A percentile compares a stretch with the other conserved stretches of the same genome.
Evolutionary conservation across 1,140 invertebrate species (phyloP).

Genomic region (Eulimnadia texana): DNA sequence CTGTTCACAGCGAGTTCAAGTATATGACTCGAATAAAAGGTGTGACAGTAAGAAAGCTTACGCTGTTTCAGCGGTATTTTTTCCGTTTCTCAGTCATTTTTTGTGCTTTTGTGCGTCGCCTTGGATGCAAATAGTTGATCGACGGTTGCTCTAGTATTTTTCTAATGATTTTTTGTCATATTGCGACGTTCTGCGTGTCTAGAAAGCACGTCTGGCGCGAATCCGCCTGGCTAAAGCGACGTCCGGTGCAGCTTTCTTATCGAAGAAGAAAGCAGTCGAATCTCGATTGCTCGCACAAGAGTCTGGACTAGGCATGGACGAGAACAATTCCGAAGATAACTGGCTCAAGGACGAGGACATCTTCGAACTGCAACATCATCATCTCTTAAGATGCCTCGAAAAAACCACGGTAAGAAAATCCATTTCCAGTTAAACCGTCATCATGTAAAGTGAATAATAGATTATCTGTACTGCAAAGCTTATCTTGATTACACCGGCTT

Average conservation of each 20-base stretch:
- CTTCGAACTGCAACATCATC: conserved; percentile 98
- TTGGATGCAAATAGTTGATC: too few relatives aligned
- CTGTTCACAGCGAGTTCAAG: too few relatives aligned
- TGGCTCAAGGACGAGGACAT: conserved; percentile 77
- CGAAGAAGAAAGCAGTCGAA: conserved; percentile 97
- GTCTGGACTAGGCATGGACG: conserved; percentile 72
- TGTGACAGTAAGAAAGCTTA: too few relatives aligned
- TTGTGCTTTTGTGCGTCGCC: too few relatives aligned
- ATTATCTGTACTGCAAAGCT: too few relatives aligned
- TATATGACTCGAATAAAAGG: too few relatives aligned
- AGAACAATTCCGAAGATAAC: conserved; percentile 28
- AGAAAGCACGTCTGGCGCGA: conserved; percentile 96
- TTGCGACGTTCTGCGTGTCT: conserved; percentile 23
- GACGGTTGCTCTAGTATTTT: too few relatives aligned
- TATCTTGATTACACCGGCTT: too few relatives aligned
- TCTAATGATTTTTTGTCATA: too few relatives aligned
- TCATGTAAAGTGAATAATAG: neutral
- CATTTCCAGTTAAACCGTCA: neutral
- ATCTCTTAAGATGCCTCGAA: conserved; percentile 90
- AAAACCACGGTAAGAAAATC: conserved; percentile 75
- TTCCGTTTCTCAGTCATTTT: too few relatives aligned
- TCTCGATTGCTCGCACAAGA: conserved; percentile 80
- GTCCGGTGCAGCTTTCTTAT: conserved; percentile 95
- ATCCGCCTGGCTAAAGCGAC: conserved; percentile 98
- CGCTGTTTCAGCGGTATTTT: too few relatives aligned